Evolutionary conservation across 2,888 invertebrate species (phyloP).

Genomic region (Polymixis flavicincta): DNA sequence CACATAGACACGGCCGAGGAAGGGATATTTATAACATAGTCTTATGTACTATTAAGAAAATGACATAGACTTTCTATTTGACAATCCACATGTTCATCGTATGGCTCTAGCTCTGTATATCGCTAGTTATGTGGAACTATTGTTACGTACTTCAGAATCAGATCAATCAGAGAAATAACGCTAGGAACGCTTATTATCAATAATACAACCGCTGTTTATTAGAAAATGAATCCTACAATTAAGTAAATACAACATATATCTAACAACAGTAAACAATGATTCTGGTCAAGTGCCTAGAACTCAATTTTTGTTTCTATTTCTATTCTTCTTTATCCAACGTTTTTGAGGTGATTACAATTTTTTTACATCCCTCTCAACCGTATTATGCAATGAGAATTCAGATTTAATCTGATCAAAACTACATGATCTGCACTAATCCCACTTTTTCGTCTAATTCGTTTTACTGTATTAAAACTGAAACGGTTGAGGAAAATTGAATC

Average conservation of each 20-base stretch:
- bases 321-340: slow-evolving; percentile 12
- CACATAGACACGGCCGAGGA: slow-evolving; percentile 52
- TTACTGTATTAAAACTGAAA: slow-evolving; percentile 9
- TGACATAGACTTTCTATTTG: slow-evolving; percentile 35
- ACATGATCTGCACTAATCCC: slow-evolving; percentile 4
- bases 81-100: slow-evolving; percentile 1
- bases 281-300: slow-evolving; percentile 33
- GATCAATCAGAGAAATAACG: slow-evolving; percentile 55
- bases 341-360: slow-evolving; percentile 35
- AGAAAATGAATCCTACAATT: slow-evolving; percentile 23
- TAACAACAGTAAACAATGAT: slow-evolving; percentile 38
- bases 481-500: slow-evolving; percentile 10
- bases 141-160: slow-evolving; percentile 42
- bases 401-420: slow-evolving; percentile 26
- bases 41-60: slow-evolving; percentile 34
- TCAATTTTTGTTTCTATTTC: slow-evolving; percentile 30
- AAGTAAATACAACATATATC: slow-evolving; percentile 32
- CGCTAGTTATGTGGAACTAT: not conserved
- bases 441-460: slow-evolving; percentile 11
- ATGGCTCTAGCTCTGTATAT: slow-evolving; percentile 8
- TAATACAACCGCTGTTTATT: slow-evolving; percentile 30
- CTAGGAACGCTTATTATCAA: slow-evolving; percentile 46
- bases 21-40: slow-evolving; percentile 56
- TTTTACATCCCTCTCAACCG: slow-evolving; percentile 1
- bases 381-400: slow-evolving; percentile 22